A percentile compares a stretch with the other conserved stretches of the same genome.
Evolutionary conservation across 37 sponge, comb jelly and placozoan species (phyloP).

Genomic region (Bolinopsis microptera): DNA sequence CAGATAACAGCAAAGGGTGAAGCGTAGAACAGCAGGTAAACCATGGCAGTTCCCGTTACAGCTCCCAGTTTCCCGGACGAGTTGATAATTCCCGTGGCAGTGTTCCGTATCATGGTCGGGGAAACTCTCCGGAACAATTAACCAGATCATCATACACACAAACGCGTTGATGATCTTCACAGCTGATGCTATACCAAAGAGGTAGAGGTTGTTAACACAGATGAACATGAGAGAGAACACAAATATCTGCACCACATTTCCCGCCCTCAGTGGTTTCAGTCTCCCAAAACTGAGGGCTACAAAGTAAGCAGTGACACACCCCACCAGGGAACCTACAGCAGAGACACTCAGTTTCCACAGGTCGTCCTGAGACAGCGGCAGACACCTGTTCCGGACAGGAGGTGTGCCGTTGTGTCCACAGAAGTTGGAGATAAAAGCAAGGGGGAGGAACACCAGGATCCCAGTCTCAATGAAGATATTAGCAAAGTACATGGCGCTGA

Average conservation of each 20-base stretch:
- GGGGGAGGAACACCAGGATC: slow-evolving; percentile 53
- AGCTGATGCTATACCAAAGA: slow-evolving; percentile 16
- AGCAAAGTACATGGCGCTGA: slow-evolving; percentile 37
- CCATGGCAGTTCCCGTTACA: slow-evolving; percentile 9
- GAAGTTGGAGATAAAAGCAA: slow-evolving; percentile 24
- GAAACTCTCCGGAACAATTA: slow-evolving; percentile 49
- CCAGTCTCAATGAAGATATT: slow-evolving; percentile 45
- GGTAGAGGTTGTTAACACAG: slow-evolving; percentile 33
- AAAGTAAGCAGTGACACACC: slow-evolving; percentile 36
- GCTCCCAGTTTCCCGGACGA: slow-evolving; percentile 39
- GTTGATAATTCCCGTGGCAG: slow-evolving; percentile 44
- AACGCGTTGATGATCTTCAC: slow-evolving; percentile 63
- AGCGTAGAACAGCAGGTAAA: slow-evolving; percentile 21
- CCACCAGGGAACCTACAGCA: slow-evolving; percentile 29
- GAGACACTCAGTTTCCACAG: slow-evolving; percentile 31
- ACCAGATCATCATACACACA: slow-evolving; percentile 53
- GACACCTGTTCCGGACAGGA: neutral
- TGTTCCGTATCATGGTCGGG: slow-evolving; percentile 49
- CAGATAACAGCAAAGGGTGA: neutral
- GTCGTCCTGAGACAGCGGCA: neutral
- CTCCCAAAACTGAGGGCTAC: neutral
- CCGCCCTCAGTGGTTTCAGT: slow-evolving; percentile 9
- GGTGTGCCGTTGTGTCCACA: neutral
- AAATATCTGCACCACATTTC: neutral
- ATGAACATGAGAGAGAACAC: slow-evolving; percentile 33